Evolutionary conservation across 1,140 invertebrate species (phyloP).

Genomic region (Drosophila lini): DNA sequence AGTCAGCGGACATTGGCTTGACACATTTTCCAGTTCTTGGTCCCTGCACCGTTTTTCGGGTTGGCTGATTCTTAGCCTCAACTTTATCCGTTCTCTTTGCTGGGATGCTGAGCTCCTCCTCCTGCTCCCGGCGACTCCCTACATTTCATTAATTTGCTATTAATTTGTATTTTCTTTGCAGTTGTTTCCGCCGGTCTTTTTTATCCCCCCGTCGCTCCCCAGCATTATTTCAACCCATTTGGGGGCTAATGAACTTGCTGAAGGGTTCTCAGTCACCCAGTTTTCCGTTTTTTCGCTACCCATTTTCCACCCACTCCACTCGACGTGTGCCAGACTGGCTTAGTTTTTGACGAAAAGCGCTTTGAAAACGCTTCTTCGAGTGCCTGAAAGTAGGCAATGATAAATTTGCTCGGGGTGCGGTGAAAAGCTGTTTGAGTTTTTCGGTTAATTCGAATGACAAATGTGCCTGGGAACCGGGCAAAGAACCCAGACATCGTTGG

Average conservation of each 20-base stretch:
- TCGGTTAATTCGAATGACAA: slow-evolving; percentile 55
- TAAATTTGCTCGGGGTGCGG: slow-evolving; percentile 52
- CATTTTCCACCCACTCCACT: slow-evolving; percentile 15
- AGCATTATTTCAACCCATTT: slow-evolving; percentile 80
- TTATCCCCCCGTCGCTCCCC: slow-evolving; percentile 37
- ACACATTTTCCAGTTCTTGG: slow-evolving; percentile 77
- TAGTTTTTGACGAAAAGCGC: slow-evolving; percentile 57
- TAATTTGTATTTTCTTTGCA: slow-evolving; percentile 82
- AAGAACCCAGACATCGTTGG: slow-evolving; percentile 26
- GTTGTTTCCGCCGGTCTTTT: slow-evolving; percentile 46
- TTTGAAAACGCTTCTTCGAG: slow-evolving; percentile 45
- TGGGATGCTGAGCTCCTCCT: not conserved
- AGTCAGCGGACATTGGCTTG: slow-evolving; percentile 56
- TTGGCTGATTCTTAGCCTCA: slow-evolving; percentile 59
- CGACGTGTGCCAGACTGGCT: slow-evolving; percentile 67
- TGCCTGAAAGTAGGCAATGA: slow-evolving; percentile 60
- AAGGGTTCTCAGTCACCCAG: slow-evolving; percentile 38
- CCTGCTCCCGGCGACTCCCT: slow-evolving; percentile 18
- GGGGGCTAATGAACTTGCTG: slow-evolving; percentile 77
- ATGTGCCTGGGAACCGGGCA: slow-evolving; percentile 31
- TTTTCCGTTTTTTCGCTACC: slow-evolving; percentile 6
- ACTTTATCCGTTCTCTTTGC: slow-evolving; percentile 24
- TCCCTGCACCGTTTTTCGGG: slow-evolving; percentile 67
- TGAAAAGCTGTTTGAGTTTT: slow-evolving; percentile 41
- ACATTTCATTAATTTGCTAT: slow-evolving; percentile 81